These are phyloP conservation scores for Idaea aversata DNA, from an alignment of 2,888 invertebrate species.

Conservation along the genomic window DNA sequence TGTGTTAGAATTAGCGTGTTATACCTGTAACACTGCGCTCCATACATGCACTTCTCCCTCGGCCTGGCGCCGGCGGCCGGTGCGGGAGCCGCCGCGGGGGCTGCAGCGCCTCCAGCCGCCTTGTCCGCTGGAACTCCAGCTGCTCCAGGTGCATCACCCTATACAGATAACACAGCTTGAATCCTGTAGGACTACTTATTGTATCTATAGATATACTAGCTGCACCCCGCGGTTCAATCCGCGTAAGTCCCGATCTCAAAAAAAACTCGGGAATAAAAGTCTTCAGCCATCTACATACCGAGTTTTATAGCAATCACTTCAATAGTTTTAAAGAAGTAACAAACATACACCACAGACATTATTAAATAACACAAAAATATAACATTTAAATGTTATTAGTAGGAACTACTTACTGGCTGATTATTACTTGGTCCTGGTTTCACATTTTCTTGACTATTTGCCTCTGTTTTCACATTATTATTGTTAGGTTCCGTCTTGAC, in stretches of 20 bases:
- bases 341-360: too few species aligned
- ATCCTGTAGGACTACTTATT: too few species aligned
- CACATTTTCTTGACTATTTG: slow-evolving; percentile 13
- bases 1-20: slow-evolving; percentile 7
- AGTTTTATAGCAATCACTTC: too few species aligned
- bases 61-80: slow-evolving; percentile 16
- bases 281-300: too few species aligned
- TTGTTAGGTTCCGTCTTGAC: slow-evolving; percentile 25
- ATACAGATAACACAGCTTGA: not conserved
- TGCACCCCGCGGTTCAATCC: too few species aligned
- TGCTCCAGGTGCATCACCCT: not conserved
- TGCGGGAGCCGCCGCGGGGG: slow-evolving; percentile 13
- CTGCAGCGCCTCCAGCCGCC: not conserved
- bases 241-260: too few species aligned
- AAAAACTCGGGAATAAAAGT: too few species aligned
- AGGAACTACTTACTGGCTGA: slow-evolving; percentile 31
- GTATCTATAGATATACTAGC: too few species aligned
- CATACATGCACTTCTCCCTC: slow-evolving; percentile 83
- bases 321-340: too few species aligned
- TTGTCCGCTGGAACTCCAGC: not conserved
- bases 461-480: slow-evolving; percentile 23
- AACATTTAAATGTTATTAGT: slow-evolving; percentile 7
- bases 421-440: slow-evolving; percentile 46
- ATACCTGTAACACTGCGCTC: slow-evolving; percentile 82
- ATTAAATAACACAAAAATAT: too few species aligned